Base-by-base conservation (phyloP, 1,140 invertebrate species). In the Arion vulgaris region DNA sequence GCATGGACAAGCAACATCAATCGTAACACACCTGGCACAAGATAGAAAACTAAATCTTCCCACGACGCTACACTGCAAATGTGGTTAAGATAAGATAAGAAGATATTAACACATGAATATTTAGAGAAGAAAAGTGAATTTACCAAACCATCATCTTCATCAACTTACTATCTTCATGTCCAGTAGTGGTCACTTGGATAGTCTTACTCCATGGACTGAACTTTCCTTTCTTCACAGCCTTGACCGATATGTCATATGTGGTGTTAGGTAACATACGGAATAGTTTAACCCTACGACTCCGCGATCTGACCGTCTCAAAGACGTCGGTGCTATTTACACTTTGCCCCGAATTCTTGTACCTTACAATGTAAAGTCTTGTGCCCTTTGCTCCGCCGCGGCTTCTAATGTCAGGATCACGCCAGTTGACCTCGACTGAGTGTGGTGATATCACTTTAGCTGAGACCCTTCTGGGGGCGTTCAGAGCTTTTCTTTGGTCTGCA, bases 311-410 rank as follows among this genome's bases (percentile, higher is more conserved):
- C 45, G 68, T 74, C 57, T 69, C 13, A 75, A 82, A 82, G 19
- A 71, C 39, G 0, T 41, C 19, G 26, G 41, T 68, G 34, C 7
- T 45, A 32, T 82, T 71, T n/a, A 73, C 32, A 1, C 1, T 28
- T 23, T 32, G 19, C 34, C 66, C 62, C 73, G 0, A 17, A 38
- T 23, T 62, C 62, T 75, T 82, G 41, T 82, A 82, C 62, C 81
- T 74, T 39, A 82, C 74, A 26, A 75, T 71, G 81, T 82, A 82
- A 34, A 77, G 69, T n/a, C 81, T 66, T 66, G 62, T 32, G n/a
- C 2, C 62, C 62, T 66, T 62, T 11, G 73, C 51, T 23, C 51
- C 62, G 15, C 62, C 19, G 15, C 38, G 51, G 39, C 69, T 53
- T 39, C 26, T 34, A 28, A 45, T 23, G 39, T 45, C 39, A 0